Percentiles rank a stretch among this genome's conserved stretches.
These are phyloP conservation scores for Glareola pratincola DNA, from an alignment of 2,113 vertebrate genomes.

Conservation along the genomic window DNA sequence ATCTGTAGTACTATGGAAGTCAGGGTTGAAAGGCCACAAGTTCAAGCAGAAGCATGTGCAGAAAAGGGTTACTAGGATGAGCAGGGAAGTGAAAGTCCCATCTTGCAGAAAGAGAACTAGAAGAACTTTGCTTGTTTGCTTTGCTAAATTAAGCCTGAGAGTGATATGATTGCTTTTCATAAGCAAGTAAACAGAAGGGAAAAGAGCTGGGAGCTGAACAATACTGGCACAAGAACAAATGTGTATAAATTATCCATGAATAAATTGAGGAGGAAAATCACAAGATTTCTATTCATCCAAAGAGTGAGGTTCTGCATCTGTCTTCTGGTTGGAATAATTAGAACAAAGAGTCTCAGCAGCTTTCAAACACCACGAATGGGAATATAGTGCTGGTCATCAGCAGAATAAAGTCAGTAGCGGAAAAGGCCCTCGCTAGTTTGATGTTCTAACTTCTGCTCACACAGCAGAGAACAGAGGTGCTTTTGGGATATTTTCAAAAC, in stretches of 20 bases:
- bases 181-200: slow-evolving; percentile 26
- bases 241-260: slow-evolving; percentile 41
- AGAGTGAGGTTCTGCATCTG: neutral
- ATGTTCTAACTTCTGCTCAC: neutral
- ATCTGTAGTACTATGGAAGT: neutral
- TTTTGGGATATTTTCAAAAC: neutral
- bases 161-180: neutral
- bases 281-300: neutral
- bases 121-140: slow-evolving; percentile 8
- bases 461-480: neutral
- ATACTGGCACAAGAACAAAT: slow-evolving; percentile 22
- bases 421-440: neutral
- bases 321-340: slow-evolving; percentile 1
- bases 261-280: slow-evolving; percentile 8
- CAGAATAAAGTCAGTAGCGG: neutral
- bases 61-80: neutral
- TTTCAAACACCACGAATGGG: neutral
- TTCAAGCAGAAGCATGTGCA: neutral
- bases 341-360: neutral
- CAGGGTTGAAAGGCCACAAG: neutral
- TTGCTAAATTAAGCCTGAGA: slow-evolving; percentile 31
- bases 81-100: neutral
- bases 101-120: neutral
- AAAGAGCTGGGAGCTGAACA: slow-evolving; percentile 19
- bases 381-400: neutral